Conservation (phyloP, 2,113 vertebrate genomes). For the Erythrocercus mccallii region DNA sequence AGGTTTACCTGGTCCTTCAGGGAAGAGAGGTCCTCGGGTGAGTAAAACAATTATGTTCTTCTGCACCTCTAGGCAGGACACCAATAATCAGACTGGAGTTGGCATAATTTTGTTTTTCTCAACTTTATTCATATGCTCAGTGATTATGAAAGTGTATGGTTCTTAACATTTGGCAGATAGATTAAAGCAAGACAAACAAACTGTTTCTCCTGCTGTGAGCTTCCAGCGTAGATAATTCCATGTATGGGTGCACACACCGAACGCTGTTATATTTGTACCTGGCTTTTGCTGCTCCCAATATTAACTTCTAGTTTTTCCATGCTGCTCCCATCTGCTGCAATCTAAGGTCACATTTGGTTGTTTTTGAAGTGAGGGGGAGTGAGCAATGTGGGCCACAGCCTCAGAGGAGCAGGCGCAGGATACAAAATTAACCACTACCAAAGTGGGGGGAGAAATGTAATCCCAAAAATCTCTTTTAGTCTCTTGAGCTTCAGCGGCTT, state of each 20-base stretch:
- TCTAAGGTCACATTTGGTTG: conserved; percentile 22
- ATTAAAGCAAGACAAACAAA: not conserved
- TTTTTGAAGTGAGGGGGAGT: conserved; percentile 35
- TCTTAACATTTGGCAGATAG: not conserved
- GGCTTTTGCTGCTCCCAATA: not conserved
- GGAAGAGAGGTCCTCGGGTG: conserved; percentile 92
- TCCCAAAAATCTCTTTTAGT: not conserved
- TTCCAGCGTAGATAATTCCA: not conserved
- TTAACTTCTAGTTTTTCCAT: not conserved
- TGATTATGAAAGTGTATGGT: not conserved
- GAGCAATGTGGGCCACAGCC: not conserved
- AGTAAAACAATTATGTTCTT: conserved; percentile 65
- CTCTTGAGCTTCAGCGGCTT: not conserved
- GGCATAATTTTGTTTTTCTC: not conserved
- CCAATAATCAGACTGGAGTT: not conserved
- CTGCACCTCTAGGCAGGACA: not conserved
- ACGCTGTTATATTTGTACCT: not conserved
- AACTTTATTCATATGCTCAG: not conserved
- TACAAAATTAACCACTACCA: not conserved
- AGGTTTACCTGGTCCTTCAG: conserved; percentile 88
- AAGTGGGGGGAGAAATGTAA: accelerated
- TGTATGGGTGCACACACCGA: not conserved
- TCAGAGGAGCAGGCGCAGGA: not conserved
- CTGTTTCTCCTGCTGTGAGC: not conserved
- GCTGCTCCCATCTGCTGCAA: not conserved